Evolutionary conservation across 2,113 vertebrate genomes (phyloP).

Genomic region (Eurypyga helias): DNA sequence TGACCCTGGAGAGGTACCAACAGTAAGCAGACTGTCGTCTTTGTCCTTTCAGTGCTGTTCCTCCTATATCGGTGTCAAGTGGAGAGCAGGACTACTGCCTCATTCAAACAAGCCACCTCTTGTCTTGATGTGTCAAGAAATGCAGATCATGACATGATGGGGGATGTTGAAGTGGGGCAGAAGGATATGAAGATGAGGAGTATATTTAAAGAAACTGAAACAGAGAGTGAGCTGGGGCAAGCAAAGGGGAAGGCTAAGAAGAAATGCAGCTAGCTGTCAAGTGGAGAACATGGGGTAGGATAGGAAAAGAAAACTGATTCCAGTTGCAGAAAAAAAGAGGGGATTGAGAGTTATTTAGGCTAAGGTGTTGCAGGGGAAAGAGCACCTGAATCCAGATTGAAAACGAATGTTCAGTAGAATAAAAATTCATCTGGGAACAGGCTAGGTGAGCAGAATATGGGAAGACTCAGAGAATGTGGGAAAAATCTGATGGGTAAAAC

Average conservation of each 20-base stretch:
- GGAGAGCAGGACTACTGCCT: background rate
- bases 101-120: background rate
- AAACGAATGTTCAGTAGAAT: background rate
- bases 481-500: background rate
- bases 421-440: background rate
- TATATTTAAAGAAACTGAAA: constrained; percentile 46
- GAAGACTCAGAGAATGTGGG: background rate
- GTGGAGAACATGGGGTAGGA: background rate
- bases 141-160: background rate
- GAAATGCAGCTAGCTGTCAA: background rate
- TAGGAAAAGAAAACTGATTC: background rate
- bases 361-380: background rate
- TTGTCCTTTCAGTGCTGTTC: background rate
- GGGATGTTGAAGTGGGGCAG: background rate
- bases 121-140: constrained; percentile 3
- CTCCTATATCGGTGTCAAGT: background rate
- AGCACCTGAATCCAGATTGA: background rate
- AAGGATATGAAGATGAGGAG: background rate
- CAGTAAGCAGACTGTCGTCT: background rate
- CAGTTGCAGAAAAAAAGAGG: background rate
- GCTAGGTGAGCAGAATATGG: background rate
- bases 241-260: background rate
- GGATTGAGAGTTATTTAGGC: background rate
- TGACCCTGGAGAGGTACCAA: background rate
- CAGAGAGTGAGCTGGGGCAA: background rate